Evolutionary conservation across 1,140 invertebrate species (phyloP).

Genomic region (Brachionus asplanchnoidis): DNA sequence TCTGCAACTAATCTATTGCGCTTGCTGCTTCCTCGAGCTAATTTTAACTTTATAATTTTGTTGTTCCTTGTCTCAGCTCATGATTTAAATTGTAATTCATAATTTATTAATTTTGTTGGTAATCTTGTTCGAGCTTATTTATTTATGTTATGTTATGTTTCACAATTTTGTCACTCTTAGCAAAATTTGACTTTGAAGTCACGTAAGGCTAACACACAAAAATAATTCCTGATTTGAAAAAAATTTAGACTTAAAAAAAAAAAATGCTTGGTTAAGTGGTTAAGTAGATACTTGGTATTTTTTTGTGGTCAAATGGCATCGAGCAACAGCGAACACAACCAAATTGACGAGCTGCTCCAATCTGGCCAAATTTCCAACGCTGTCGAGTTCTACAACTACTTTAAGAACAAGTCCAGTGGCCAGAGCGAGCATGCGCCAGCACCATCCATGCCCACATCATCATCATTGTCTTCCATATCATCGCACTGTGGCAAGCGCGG

Average conservation of each 20-base stretch:
- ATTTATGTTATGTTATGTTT: not conserved
- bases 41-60: not conserved
- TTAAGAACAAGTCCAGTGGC: slow-evolving; percentile 16
- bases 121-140: not conserved
- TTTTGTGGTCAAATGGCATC: slow-evolving; percentile 19
- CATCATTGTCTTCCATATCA: not conserved
- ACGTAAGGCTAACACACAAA: not conserved
- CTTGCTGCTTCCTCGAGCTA: not conserved
- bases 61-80: not conserved
- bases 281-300: not conserved
- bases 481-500: not conserved
- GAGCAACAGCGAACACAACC: not conserved
- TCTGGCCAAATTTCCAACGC: slow-evolving; percentile 38
- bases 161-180: not conserved
- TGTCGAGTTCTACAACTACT: slow-evolving; percentile 40
- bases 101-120: slow-evolving; percentile 31
- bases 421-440: not conserved
- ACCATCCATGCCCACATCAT: not conserved
- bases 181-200: not conserved
- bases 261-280: not conserved
- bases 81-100: slow-evolving; percentile 21
- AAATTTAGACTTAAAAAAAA: not conserved
- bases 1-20: not conserved
- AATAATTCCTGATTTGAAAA: not conserved
- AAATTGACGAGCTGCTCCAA: slow-evolving; percentile 26